Base-by-base conservation (phyloP, 2,797 vertebrate genomes). In the Adrianichthys oophorus region DNA sequence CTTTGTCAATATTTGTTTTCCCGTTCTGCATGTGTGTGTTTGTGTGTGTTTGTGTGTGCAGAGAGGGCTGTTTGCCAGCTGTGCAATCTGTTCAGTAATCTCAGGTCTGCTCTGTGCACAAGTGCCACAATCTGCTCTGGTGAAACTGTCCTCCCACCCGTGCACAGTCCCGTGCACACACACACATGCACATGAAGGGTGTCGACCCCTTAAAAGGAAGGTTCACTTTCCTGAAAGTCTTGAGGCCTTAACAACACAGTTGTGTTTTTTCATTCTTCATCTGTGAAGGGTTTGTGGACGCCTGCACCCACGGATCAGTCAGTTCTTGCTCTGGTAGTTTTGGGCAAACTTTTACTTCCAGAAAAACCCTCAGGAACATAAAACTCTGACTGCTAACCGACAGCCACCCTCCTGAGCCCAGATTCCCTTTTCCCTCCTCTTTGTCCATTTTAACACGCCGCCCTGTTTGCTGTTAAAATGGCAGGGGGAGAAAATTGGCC, bases 401-500 rank as follows among this genome's bases (percentile, higher is more conserved):
- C 82, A 85, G 87, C 85, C 79, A 85, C 84, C 78, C 82, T 84
- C 84, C 87, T 89, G 85, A 85, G 82, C 79, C 85, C 83, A 76
- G 77, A 85, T 87, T 86, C 79, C 83, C 63, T 72, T 80, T 76
- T 70, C 83, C 71, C 76, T 64, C 69, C 70, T 65, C 75, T 65
- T 57, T 46, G 64, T 63, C 79, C 86, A 65, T 87, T 90, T 90
- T 89, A 90, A 90, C 86, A 89, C 62, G 70, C 79, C 62, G 70
- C 86, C 88, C 87, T 90, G 89, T 90, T 91, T 91, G 87, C 90
- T 92, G 89, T 91, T 92, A 91, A 92, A 92, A 92, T 91, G 89
- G 88, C 83, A 86, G 87, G 80, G 78, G 87, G 89, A 91, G 89
- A 91, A 93, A 93, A 93, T 93, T 93, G 92, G 87, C 88, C 92